Base-by-base conservation (phyloP, 2,113 vertebrate species). In the Heterochromis multidens region DNA sequence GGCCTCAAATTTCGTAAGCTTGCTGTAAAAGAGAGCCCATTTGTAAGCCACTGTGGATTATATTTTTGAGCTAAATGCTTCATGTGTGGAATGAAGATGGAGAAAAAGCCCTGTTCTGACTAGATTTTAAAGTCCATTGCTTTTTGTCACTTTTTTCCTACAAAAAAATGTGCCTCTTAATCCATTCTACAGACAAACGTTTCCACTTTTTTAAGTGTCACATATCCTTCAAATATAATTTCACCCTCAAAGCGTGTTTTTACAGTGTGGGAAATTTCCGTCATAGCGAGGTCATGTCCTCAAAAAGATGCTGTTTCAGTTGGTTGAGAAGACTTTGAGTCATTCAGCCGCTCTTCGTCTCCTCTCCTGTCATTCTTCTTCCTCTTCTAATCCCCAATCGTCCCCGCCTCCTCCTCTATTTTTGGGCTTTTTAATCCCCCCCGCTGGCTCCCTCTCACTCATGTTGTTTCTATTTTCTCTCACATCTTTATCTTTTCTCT, bases 351-450 rank as follows among this genome's bases (percentile, higher is more conserved):
- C 33, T 82, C 33, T 16, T 82, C 33, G 33, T 52, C 67, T 3
- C 19, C 46, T 70, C 61, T 49, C 9, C 37, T 70, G 33, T 82
- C 59, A 37, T 54, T 77, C 58, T 61, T 57, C 40, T 56, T 59
- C 56, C 40, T 77, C 60, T 43, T 40, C 49, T 87, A 81, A 90
- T 89, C 83, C 87, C 78, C 1, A 12, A 80, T 74, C 56, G 2
- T 85, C 60, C n/a, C 10, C 12, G 19, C 82, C 70, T 76, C 52
- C 58, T 86, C 65, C 10, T 57, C 88, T 86, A 74, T 87, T 86
- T 70, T 23, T 3, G 74, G 43, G 62, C 59, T 37, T 59, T 81
- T 43, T 70, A 84, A 87, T 84, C 83, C 83, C 54, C 16, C 13
- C n/a, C 12, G 4, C 62, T 19, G 60, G 25, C 54, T 58, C 40